Evolutionary conservation across 1,140 invertebrate species (phyloP), one percentile per base, ranked within the genome.

Genomic region (Aphis craccivora): DNA sequence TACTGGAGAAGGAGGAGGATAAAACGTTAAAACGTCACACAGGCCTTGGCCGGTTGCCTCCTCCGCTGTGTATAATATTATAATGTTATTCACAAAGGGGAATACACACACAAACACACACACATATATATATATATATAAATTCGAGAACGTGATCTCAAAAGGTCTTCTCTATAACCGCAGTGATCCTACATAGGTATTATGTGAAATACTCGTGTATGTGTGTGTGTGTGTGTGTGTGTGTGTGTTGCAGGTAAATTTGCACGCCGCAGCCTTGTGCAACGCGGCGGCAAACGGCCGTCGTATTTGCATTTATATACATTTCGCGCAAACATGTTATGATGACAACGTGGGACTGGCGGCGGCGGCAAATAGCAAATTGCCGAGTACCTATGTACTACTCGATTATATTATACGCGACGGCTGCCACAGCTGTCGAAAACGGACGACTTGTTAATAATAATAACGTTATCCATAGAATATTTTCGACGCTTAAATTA

Each of bases 241-340:
- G 3, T 30, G n/a, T 25, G 81, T 43, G 43, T 30, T 14, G 20
- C 22, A 89, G 45, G 87, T 89, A 53, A 53, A n/a, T 37, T 53
- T 89, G 87, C 87, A 89, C 87, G 45, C 48, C 6, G 18, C 20
- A 55, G 88, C 51, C 88, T 53, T 55, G 88, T 51, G 45, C n/a
- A 53, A 18, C 25, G 9, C 84, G 86, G 86, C 86, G 86, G 45
- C 86, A 35, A 88, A 88, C 86, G 86, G 45, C 86, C 86, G 86
- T 88, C 86, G 86, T n/a, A 51, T 51, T 88, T 51, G 86, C 86
- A 51, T 88, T 88, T 35, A n/a, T 35, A 67, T 67, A 67, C 30
- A n/a, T 88, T 88, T 51, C n/a, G 86, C 30, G 43, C 43, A 48
- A 87, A 87, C 86, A 87, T 45, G 86, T 87, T 87, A 87, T 87